Percentiles rank a stretch among this genome's conserved stretches.
phyloP scores from a whole-genome alignment of 2,113 vertebrate species.

The Orientallactaga bullata region DNA sequence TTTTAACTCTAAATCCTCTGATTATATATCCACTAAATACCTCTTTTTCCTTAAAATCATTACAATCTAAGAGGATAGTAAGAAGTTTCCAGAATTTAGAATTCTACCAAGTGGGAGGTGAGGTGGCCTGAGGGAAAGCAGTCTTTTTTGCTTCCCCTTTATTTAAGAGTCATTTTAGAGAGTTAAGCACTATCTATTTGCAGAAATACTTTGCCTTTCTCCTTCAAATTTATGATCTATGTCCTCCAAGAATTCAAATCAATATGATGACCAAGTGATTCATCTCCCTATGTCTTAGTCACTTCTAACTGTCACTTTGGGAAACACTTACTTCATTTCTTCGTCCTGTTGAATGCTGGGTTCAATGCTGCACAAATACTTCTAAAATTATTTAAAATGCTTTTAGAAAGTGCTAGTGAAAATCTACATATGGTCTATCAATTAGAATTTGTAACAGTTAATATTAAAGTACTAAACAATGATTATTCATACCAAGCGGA shows the following conservation, averaged over 20 bases:
- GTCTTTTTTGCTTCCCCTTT: neutral
- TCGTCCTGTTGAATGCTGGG: neutral
- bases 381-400: conserved; percentile 47
- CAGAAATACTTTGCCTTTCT: conserved; percentile 51
- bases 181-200: neutral
- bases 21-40: neutral
- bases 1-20: neutral
- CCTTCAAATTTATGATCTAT: conserved; percentile 69
- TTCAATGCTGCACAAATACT: neutral
- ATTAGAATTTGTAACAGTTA: neutral
- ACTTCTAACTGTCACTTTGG: conserved; percentile 70
- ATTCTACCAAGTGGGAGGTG: neutral
- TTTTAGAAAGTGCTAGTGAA: conserved; percentile 18
- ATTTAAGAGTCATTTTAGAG: conserved; percentile 50
- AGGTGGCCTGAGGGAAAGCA: conserved; percentile 21
- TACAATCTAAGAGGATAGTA: neutral
- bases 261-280: conserved; percentile 70
- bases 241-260: conserved; percentile 73
- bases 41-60: neutral
- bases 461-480: conserved; percentile 47
- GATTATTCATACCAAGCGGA: neutral
- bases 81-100: neutral
- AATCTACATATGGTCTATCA: neutral
- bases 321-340: conserved; percentile 54
- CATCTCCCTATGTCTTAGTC: conserved; percentile 65